phyloP scores from a whole-genome alignment of 2,797 vertebrate species.

The Sardinella longiceps region DNA sequence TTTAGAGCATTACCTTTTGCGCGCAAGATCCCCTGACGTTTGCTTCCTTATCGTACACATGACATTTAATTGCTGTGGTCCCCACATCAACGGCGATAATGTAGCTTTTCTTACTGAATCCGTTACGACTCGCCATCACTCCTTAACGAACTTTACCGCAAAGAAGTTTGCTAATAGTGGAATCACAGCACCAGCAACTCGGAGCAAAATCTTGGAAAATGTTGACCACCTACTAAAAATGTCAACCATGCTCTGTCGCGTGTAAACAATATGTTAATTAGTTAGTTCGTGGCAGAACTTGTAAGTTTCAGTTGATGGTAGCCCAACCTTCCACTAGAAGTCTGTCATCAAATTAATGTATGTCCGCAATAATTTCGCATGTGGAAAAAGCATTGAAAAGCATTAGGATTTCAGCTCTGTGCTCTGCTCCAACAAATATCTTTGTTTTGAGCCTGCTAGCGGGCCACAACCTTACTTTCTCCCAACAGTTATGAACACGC shows the following conservation, averaged over 20 bases:
- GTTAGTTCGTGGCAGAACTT: not conserved
- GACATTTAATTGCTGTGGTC: slow-evolving; percentile 84
- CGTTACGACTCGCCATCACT: slow-evolving; percentile 54
- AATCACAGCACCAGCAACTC: not conserved
- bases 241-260: not conserved
- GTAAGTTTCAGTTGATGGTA: not conserved
- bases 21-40: slow-evolving; percentile 76
- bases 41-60: slow-evolving; percentile 86
- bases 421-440: no score
- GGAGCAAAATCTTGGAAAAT: not conserved
- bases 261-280: not conserved
- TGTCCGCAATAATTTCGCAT: no score
- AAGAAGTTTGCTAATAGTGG: no score
- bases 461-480: no score
- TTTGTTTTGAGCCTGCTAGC: no score
- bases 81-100: slow-evolving; percentile 90
- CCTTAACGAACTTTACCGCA: no score
- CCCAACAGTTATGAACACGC: not conserved
- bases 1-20: slow-evolving; percentile 65
- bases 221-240: not conserved
- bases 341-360: not conserved
- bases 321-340: not conserved
- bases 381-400: no score
- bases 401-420: no score
- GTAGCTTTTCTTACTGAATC: slow-evolving; percentile 65